phyloP scores from a whole-genome alignment of 2,888 invertebrate genomes.

The Cheilosia vernalis region DNA sequence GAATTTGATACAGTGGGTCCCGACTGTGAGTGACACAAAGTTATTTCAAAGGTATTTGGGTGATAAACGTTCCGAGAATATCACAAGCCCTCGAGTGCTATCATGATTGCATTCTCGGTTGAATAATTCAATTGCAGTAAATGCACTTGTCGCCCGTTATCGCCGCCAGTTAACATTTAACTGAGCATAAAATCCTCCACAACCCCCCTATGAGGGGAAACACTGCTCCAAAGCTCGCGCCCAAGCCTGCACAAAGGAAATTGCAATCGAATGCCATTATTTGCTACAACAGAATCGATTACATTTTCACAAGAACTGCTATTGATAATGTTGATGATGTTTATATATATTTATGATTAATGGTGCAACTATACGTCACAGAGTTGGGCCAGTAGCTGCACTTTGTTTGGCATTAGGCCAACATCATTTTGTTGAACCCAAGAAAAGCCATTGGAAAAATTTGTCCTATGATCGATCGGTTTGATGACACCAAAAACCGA shows the following conservation, averaged over 20 bases:
- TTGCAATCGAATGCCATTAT: slow-evolving; percentile 23
- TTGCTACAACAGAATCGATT: slow-evolving; percentile 38
- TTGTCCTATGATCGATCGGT: slow-evolving; percentile 46
- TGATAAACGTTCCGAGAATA: too few relatives aligned
- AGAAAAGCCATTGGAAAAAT: slow-evolving; percentile 8
- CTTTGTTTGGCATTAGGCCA: slow-evolving; percentile 65
- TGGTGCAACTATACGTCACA: slow-evolving; percentile 48
- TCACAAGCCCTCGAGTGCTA: too few relatives aligned
- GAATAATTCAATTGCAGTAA: too few relatives aligned
- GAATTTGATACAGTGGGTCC: too few relatives aligned
- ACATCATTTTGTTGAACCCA: slow-evolving; percentile 28
- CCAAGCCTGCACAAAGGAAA: not conserved
- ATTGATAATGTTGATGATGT: not conserved
- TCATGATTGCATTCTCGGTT: too few relatives aligned
- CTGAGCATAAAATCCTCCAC: not conserved
- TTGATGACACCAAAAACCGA: slow-evolving; percentile 29
- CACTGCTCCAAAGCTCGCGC: not conserved
- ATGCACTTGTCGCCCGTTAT: too few relatives aligned
- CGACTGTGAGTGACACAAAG: too few relatives aligned
- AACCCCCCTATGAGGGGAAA: not conserved
- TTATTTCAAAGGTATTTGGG: too few relatives aligned
- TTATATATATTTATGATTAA: slow-evolving; percentile 56
- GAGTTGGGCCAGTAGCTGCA: slow-evolving; percentile 42
- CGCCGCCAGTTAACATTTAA: not conserved
- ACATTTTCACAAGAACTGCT: not conserved